Evolutionary conservation across 2,888 invertebrate species (phyloP), one percentile per base, ranked within the genome.

Genomic region (Apotomis betuletana): DNA sequence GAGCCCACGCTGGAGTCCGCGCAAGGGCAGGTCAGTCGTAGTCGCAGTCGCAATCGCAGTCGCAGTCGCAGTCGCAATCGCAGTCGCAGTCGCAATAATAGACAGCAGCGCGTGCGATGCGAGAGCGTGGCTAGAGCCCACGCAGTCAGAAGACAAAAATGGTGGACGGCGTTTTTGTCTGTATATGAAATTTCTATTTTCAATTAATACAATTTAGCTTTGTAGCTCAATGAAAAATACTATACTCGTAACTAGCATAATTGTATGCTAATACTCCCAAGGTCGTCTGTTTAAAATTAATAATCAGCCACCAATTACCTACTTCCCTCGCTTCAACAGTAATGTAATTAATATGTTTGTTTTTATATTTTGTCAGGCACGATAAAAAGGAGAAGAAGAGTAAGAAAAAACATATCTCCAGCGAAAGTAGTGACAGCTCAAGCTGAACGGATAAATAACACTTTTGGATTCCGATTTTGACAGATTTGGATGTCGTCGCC

Each of bases 381-480:
- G 79, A 78, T 9, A 80, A 73, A 75, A 82, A 84, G 44, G 84
- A 76, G 15, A 84, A 87, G 77, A 89, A 84, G 77, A 84, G 84
- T 74, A 89, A 84, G 75, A 87, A 85, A 67, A 87, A 85, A 75
- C 85, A 83, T 5, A 84, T 87, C 2, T 81, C 83, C 4, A 89
- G 82, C 69, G 87, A 88, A 52, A 88, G 87, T 61, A 85, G 85
- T 38, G 89, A 87, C 77, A 89, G 88, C 67, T 90, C 90, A 9
- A 91, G 91, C 85, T 92, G 92, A 92, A 88, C 51, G 36, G 6
- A 49, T 5, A 10, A 9, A 15, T 8, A 27, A 12, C 5, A 36
- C 36, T 54, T 68, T 49, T 64, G 71, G 71, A 64, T 70, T 64
- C 41, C 65, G 10, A 51, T 44, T 70, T 71, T 61, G 70, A 61